Conservation (phyloP, 2,888 invertebrate genomes). For the Agonopterix subpropinquella region DNA sequence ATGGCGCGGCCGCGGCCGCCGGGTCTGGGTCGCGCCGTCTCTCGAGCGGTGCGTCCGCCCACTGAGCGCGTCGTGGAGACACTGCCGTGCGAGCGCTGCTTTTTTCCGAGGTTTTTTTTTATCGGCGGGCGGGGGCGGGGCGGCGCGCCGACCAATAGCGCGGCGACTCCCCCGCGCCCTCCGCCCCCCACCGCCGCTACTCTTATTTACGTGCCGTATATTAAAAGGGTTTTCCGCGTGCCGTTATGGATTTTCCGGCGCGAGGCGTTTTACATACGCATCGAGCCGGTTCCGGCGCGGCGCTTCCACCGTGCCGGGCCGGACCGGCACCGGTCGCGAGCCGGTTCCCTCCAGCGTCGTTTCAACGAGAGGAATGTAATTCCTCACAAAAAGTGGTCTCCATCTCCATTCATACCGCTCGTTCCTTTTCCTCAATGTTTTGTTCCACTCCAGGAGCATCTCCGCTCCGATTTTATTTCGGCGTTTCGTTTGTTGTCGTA, state of each 20-base stretch:
- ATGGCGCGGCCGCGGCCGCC: slow-evolving; percentile 76
- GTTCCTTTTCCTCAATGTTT: background rate
- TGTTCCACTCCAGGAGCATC: background rate
- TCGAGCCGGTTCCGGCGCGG: slow-evolving; percentile 12
- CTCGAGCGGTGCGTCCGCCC: slow-evolving; percentile 55
- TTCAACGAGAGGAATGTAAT: no score
- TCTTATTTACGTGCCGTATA: slow-evolving; percentile 74
- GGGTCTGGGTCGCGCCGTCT: slow-evolving; percentile 68
- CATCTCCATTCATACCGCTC: slow-evolving; percentile 4
- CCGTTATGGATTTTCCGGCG: slow-evolving; percentile 71
- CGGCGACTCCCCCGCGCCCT: slow-evolving; percentile 27
- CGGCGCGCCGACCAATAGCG: slow-evolving; percentile 49
- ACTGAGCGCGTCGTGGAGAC: slow-evolving; percentile 60
- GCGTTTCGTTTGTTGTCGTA: background rate
- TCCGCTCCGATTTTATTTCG: background rate
- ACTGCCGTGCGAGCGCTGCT: slow-evolving; percentile 58
- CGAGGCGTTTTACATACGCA: slow-evolving; percentile 59
- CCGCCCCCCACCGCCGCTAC: slow-evolving; percentile 32
- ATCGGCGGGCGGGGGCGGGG: slow-evolving; percentile 56
- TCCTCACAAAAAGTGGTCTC: slow-evolving; percentile 2
- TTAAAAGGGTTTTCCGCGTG: slow-evolving; percentile 75
- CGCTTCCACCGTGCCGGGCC: slow-evolving; percentile 12
- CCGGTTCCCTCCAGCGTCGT: no score
- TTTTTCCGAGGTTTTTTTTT: slow-evolving; percentile 61
- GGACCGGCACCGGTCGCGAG: background rate